Conservation (phyloP, 2,113 vertebrate genomes). For the Pyxicephalus adspersus region DNA sequence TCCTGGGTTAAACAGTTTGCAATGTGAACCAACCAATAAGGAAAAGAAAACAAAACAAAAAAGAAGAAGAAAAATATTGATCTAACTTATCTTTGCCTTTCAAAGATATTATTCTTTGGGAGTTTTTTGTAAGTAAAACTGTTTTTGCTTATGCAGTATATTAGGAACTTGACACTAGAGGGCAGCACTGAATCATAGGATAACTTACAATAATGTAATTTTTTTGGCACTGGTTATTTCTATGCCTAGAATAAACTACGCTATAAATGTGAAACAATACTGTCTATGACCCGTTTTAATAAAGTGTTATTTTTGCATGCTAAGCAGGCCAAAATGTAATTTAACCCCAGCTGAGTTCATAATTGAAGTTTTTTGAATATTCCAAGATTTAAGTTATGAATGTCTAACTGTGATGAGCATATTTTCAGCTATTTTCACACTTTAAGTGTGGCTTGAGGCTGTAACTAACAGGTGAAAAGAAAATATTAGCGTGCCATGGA, state of each 20-base stretch:
- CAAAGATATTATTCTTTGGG: neutral
- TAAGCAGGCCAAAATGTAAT: neutral
- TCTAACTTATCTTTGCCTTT: neutral
- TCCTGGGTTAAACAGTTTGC: neutral
- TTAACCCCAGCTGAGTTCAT: neutral
- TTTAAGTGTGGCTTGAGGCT: conserved; percentile 12
- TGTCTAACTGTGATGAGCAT: neutral
- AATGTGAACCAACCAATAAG: neutral
- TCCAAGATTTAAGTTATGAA: neutral
- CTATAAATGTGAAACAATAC: neutral
- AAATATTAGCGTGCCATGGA: neutral
- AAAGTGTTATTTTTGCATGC: neutral
- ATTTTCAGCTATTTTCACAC: conserved; percentile 6
- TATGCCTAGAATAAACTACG: neutral
- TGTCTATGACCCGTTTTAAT: neutral
- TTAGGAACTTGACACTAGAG: conserved; percentile 10
- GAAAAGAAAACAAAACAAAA: neutral
- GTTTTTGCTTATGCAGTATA: neutral
- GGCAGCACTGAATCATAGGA: neutral
- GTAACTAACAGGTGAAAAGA: neutral
- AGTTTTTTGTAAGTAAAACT: neutral
- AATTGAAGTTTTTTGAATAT: neutral
- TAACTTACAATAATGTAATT: conserved; percentile 11
- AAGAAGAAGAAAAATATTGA: neutral
- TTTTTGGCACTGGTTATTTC: neutral